Conservation (phyloP, 2,113 vertebrate genomes). For the Orthonyx spaldingii region DNA sequence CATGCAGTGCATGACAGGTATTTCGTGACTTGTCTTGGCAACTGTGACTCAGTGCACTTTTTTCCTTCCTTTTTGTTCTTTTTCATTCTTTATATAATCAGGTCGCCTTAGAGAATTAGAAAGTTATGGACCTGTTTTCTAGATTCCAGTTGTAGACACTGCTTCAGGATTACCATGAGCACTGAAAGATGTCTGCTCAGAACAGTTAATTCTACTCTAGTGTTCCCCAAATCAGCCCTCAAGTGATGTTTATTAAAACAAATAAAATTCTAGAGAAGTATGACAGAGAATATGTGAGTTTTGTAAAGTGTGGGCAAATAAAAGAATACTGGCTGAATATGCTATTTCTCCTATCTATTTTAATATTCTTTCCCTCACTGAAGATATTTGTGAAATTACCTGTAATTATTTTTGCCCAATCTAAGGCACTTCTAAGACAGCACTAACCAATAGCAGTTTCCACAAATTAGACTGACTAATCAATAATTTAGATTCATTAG, state of each 20-base stretch:
- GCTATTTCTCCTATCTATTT: not conserved
- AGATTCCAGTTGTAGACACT: not conserved
- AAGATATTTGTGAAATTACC: not conserved
- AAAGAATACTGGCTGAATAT: not conserved
- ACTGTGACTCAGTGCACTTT: not conserved
- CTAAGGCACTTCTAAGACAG: not conserved
- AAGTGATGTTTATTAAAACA: not conserved
- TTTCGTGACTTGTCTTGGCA: not conserved
- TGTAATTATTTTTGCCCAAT: not conserved
- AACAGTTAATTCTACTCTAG: not conserved
- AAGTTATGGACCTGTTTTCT: not conserved
- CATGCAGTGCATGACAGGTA: not conserved
- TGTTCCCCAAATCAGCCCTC: not conserved
- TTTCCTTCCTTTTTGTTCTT: not conserved
- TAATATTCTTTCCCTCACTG: not conserved
- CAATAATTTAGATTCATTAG: slow-evolving; percentile 53
- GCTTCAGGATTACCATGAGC: not conserved
- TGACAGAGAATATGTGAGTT: not conserved
- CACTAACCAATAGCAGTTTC: not conserved
- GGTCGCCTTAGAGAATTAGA: not conserved
- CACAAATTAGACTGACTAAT: slow-evolving; percentile 20
- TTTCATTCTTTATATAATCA: not conserved
- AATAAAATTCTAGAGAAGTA: not conserved
- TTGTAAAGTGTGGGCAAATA: not conserved
- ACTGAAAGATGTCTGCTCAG: not conserved